Conservation (phyloP, 2,888 invertebrate species). For the Sicus ferrugineus region DNA sequence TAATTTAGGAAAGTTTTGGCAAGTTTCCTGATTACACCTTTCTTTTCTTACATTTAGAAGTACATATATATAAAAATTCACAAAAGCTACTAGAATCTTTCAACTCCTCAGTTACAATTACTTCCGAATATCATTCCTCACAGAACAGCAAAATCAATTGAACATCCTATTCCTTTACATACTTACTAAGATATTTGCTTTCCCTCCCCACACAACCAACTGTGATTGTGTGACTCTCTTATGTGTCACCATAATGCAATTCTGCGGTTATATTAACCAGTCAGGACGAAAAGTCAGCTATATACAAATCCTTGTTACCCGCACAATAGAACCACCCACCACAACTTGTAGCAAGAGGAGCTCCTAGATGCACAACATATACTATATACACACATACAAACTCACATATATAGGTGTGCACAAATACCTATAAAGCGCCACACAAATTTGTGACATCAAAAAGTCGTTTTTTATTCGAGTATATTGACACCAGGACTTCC, state of each 20-base stretch:
- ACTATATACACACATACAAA: slow-evolving; percentile 29
- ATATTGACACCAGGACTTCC: slow-evolving; percentile 50
- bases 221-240: slow-evolving; percentile 34
- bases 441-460: slow-evolving; percentile 60
- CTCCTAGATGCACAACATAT: slow-evolving; percentile 14
- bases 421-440: background rate
- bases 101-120: too few relatives aligned
- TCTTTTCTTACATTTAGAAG: too few relatives aligned
- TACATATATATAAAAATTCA: too few relatives aligned
- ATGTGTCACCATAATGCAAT: slow-evolving; percentile 49
- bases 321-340: slow-evolving; percentile 7
- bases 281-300: slow-evolving; percentile 59
- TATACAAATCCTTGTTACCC: slow-evolving; percentile 33
- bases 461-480: slow-evolving; percentile 61
- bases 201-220: background rate
- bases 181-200: background rate
- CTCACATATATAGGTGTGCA: slow-evolving; percentile 21
- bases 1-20: too few relatives aligned
- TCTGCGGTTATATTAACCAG: slow-evolving; percentile 64
- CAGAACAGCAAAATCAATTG: too few relatives aligned
- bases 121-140: too few relatives aligned
- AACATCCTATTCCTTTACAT: background rate
- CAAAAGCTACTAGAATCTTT: too few relatives aligned
- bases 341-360: slow-evolving; percentile 25
- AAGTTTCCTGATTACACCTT: too few relatives aligned